Evolutionary conservation across 2,888 invertebrate species (phyloP).

Genomic region (Dryomyza anilis): DNA sequence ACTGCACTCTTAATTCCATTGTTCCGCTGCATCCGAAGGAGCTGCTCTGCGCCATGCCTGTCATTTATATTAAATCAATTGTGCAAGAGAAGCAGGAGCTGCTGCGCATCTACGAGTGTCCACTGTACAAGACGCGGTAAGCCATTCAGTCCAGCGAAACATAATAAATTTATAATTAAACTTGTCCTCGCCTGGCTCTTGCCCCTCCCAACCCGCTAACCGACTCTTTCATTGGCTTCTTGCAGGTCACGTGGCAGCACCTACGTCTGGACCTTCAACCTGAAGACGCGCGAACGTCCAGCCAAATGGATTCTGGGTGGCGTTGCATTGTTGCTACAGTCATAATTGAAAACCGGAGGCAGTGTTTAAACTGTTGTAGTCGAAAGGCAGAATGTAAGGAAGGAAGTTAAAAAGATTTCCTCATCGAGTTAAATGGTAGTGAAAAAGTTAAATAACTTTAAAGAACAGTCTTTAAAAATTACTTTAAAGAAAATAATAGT

Average conservation of each 20-base stretch:
- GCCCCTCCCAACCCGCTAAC: background rate
- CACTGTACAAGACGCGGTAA: conserved; percentile 88
- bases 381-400: too few relatives aligned
- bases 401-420: background rate
- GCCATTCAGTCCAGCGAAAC: conserved; percentile 5
- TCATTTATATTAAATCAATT: conserved; percentile 86
- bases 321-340: conserved; percentile 86
- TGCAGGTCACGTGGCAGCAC: conserved; percentile 81
- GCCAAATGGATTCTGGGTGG: conserved; percentile 94
- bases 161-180: conserved; percentile 12
- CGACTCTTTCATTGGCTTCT: background rate
- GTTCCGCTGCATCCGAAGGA: conserved; percentile 89
- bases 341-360: conserved; percentile 62
- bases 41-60: conserved; percentile 88
- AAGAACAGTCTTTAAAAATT: too few relatives aligned
- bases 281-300: conserved; percentile 86
- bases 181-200: background rate
- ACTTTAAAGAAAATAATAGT: too few relatives aligned
- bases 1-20: conserved; percentile 77
- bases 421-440: too few relatives aligned
- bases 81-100: conserved; percentile 87
- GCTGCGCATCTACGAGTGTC: conserved; percentile 89
- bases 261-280: conserved; percentile 94
- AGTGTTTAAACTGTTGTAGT: too few relatives aligned
- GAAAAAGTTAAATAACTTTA: too few relatives aligned